Conservation (phyloP, 2,113 vertebrate genomes). For the Phyllostomus discolor region DNA sequence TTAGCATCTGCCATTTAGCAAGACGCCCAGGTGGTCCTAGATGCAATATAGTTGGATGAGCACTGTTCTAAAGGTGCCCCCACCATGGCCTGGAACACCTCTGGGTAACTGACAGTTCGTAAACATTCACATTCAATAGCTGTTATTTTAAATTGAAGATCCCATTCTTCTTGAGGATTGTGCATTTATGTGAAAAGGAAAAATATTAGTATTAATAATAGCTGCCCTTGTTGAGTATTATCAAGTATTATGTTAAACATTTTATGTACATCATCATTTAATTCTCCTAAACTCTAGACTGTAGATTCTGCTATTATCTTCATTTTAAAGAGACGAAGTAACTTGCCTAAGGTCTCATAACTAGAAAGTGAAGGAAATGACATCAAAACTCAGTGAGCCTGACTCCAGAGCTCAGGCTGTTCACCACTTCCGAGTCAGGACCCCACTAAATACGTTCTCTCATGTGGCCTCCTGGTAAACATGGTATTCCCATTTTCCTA, state of each 20-base stretch:
- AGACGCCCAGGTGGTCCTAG: background rate
- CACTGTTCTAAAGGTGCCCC: background rate
- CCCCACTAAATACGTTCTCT: background rate
- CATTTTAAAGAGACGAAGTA: background rate
- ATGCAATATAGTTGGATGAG: background rate
- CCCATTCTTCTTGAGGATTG: background rate
- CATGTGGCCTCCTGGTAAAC: background rate
- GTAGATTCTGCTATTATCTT: background rate
- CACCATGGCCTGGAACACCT: background rate
- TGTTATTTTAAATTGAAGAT: slow-evolving; percentile 27
- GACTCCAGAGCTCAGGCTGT: background rate
- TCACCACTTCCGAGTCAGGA: background rate
- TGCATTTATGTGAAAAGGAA: background rate
- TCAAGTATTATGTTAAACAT: background rate
- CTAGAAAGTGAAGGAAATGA: background rate
- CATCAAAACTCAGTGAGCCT: background rate
- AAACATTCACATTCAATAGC: background rate
- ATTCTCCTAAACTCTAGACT: slow-evolving; percentile 19
- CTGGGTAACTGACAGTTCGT: background rate
- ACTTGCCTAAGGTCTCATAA: background rate
- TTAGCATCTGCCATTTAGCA: background rate
- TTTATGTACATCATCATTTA: background rate
- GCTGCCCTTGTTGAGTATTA: background rate
- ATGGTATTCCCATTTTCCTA: background rate
- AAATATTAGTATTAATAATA: background rate